Evolutionary conservation across 2,888 invertebrate genomes (phyloP), one percentile per base, ranked within the genome.

Genomic region (Monochamus alternatus): DNA sequence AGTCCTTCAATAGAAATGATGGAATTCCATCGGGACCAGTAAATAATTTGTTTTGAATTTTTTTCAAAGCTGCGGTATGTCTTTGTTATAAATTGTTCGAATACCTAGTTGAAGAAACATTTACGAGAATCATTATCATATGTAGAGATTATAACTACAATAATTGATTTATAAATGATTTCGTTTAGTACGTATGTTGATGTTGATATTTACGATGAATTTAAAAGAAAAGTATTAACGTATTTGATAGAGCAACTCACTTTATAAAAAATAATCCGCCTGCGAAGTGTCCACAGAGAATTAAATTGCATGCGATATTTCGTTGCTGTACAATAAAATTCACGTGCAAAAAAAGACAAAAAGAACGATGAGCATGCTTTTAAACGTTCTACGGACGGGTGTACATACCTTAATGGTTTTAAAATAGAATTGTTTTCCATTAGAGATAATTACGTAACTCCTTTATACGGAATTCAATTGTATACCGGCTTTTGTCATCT

Each of bases 381-480:
- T 64, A 64, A 64, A 64, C 64, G 64, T 64, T 64, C 47, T 38
- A 30, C 47, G 22, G 8, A 47, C 9, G 30, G 47, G 47, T 47
- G 47, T 47, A 47, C 47, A 10, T 64, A 47, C 64, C 64, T 64
- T 64, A 64, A 64, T 64, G 64, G 47, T 22, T 64, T 64, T 47
- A 47, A 47, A 64, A 64, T 14, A 64, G 22, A 64, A 47, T 55
- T 55, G 55, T 66, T 52, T 66, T 38, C 55, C 66, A 66, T 66
- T 66, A 66, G 52, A 55, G 66, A 66, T 32, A 66, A 66, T 66
- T 66, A 55, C 14, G 55, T 38, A 66, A 66, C 47, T 66, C 32
- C 55, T 66, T 32, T 38, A 38, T 14, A 52, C 32, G 5, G 55
- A 30, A 55, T 66, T 5, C 55, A 32, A 55, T 66, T 55, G 31